Evolutionary conservation across 2,888 invertebrate genomes (phyloP), one percentile per base, ranked within the genome.

Genomic region (Argyresthia goedartella): DNA sequence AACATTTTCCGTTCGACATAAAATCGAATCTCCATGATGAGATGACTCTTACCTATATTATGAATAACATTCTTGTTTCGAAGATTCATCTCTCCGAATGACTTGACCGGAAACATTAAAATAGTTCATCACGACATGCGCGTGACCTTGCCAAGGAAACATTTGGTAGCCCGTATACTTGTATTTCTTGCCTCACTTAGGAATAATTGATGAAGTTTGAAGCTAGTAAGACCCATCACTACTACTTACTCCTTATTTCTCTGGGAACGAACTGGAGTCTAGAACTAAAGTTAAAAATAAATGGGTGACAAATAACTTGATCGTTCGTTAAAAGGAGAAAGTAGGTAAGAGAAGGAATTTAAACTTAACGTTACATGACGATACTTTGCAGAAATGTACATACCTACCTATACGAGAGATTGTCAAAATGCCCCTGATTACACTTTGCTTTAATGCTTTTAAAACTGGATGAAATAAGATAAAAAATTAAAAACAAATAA

Each of bases 31-130:
- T 25, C 6, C 25, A 25, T 25, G n/a, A n/a, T n/a, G n/a, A n/a
- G n/a, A n/a, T n/a, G n/a, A n/a, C n/a, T n/a, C n/a, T n/a, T n/a
- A n/a, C 25, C 6, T 25, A 25, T 25, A 6, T 25, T 25, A 25
- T 25, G 25, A 25, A 25, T 25, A 25, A 25, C 25, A 25, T 25
- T 25, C 25, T 25, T 25, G 25, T 25, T 25, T 25, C 25, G 25
- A 6, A 25, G 25, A 25, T 25, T 25, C 2, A 25, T 4, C 6
- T 25, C 25, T 25, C 3, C 2, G 25, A 25, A 6, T 25, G 25
- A 25, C 25, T 25, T 60, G 59, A 62, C 69, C 70, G 69, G 67
- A 69, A 63, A 64, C 64, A 64, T 63, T 65, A 59, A 56, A 36
- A 48, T 48, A 48, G n/a, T 36, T 48, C n/a, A n/a, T 25, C 25